phyloP scores from a whole-genome alignment of 2,113 vertebrate species.

The Mandrillus leucophaeus region DNA sequence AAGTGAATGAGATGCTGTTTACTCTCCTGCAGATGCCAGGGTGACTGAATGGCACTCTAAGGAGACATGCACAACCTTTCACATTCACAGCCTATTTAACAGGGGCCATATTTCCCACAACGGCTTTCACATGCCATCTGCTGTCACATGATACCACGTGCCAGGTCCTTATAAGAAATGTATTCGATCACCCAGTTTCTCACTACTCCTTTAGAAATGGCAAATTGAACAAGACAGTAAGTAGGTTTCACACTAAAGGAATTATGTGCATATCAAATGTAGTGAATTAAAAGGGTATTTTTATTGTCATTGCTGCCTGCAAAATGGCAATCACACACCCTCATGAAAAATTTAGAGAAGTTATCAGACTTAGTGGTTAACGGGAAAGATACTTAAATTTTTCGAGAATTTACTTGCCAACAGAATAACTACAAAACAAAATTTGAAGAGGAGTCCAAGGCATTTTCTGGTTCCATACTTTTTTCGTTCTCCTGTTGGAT shows the following conservation, averaged over 20 bases:
- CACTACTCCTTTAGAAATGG: constrained; percentile 68
- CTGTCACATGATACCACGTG: constrained; percentile 58
- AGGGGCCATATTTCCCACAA: constrained; percentile 60
- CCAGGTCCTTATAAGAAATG: constrained; percentile 63
- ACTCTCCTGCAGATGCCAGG: constrained; percentile 35
- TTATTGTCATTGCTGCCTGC: constrained; percentile 42
- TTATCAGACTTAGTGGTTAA: constrained; percentile 58
- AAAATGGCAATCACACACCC: constrained; percentile 44
- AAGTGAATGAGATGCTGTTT: constrained; percentile 46
- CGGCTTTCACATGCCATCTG: constrained; percentile 75
- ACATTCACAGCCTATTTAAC: constrained; percentile 53
- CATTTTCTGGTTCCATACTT: not conserved
- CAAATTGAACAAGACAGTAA: constrained; percentile 61
- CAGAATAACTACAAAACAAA: not conserved
- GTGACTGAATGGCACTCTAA: constrained; percentile 51
- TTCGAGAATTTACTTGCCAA: constrained; percentile 4
- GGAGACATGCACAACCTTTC: constrained; percentile 41
- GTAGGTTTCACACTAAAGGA: constrained; percentile 62
- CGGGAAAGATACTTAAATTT: not conserved
- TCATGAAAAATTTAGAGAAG: constrained; percentile 52
- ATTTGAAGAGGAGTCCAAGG: not conserved
- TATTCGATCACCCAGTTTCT: constrained; percentile 60
- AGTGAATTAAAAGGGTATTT: constrained; percentile 65
- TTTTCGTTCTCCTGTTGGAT: not conserved
- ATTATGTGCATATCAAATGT: constrained; percentile 31